A percentile compares a stretch with the other conserved stretches of the same genome.
Evolutionary conservation across 2,113 vertebrate genomes (phyloP).

Genomic region (Scolopax mira): DNA sequence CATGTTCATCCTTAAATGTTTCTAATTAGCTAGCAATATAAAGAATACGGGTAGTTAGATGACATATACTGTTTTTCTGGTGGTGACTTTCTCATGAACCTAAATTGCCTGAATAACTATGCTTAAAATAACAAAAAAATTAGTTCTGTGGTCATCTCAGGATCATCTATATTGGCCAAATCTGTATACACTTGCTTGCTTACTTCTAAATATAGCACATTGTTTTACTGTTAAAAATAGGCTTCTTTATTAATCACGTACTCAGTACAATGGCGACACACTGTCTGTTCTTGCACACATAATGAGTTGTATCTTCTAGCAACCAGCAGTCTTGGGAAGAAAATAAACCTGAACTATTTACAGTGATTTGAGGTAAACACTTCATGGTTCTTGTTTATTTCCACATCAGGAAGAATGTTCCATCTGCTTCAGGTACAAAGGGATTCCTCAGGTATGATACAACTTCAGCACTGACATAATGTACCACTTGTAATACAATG

Average conservation of each 20-base stretch:
- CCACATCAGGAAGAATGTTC: not conserved
- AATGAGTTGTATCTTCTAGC: not conserved
- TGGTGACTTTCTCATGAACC: not conserved
- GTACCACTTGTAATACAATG: not conserved
- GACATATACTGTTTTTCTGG: not conserved
- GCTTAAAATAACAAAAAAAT: not conserved
- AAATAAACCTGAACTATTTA: slow-evolving; percentile 38
- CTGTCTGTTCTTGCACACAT: not conserved
- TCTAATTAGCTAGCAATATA: not conserved
- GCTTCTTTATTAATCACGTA: slow-evolving; percentile 4
- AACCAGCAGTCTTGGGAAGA: not conserved
- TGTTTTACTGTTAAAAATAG: slow-evolving; percentile 60
- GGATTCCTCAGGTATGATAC: slow-evolving; percentile 25
- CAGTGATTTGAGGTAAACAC: not conserved
- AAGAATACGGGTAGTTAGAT: not conserved
- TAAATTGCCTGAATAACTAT: not conserved
- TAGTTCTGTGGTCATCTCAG: not conserved
- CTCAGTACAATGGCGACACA: not conserved
- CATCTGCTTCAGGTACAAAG: slow-evolving; percentile 1
- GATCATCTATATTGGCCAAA: not conserved
- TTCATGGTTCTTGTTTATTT: not conserved
- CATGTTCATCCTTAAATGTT: not conserved
- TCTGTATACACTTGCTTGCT: not conserved
- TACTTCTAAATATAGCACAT: slow-evolving; percentile 32
- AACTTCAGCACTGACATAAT: not conserved